Evolutionary conservation across 1,140 invertebrate genomes (phyloP).

Genomic region (Geopemphigus sp.): DNA sequence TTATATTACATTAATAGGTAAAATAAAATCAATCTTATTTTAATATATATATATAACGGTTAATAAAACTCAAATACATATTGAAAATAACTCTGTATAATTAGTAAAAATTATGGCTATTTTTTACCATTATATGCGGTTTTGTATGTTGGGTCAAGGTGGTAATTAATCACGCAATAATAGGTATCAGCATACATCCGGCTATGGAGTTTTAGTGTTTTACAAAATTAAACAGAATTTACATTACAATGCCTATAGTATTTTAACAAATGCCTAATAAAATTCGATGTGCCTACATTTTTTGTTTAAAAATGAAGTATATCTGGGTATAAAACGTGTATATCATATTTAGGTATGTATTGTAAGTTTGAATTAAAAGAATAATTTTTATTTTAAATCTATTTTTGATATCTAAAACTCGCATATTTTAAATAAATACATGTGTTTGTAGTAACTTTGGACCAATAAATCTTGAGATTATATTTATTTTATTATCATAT

Average conservation of each 20-base stretch:
- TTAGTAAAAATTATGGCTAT: conserved; percentile 42
- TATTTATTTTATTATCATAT: too few relatives aligned
- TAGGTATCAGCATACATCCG: conserved; percentile 45
- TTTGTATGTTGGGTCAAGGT: conserved; percentile 45
- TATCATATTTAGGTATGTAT: not conserved
- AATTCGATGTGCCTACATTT: conserved; percentile 15
- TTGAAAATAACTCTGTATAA: conserved; percentile 18
- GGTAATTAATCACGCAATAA: conserved; percentile 40
- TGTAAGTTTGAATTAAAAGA: not conserved
- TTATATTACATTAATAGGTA: not conserved
- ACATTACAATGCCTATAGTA: conserved; percentile 39
- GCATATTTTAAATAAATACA: too few relatives aligned
- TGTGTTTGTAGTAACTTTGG: too few relatives aligned
- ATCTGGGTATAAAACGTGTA: too few relatives aligned
- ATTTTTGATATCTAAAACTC: too few relatives aligned
- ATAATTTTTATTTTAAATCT: not conserved
- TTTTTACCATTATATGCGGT: conserved; percentile 43
- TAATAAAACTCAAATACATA: not conserved
- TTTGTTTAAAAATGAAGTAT: conserved; percentile 31
- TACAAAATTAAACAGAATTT: conserved; percentile 32
- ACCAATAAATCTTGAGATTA: too few relatives aligned
- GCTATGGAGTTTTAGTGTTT: conserved; percentile 34
- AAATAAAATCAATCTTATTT: not conserved
- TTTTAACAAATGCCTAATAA: conserved; percentile 11
- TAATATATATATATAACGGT: too few relatives aligned